Evolutionary conservation across 2,113 vertebrate genomes (phyloP).

Genomic region (Seriola aureovittata): DNA sequence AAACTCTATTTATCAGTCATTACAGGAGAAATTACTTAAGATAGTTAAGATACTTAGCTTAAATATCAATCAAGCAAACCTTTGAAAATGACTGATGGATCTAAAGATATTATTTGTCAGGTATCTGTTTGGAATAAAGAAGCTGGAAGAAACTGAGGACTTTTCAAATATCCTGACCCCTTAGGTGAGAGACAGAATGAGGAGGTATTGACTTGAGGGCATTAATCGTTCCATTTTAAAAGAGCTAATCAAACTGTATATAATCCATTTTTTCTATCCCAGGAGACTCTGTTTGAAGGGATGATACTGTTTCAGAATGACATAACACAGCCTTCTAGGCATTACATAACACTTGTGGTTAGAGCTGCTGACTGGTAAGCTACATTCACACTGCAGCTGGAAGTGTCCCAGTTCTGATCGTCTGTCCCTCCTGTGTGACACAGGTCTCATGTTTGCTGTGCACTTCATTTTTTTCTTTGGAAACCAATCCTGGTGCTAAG

Average conservation of each 20-base stretch:
- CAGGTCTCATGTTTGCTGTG: constrained; percentile 6
- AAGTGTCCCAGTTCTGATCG: constrained; percentile 40
- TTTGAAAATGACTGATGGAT: neutral
- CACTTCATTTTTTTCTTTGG: neutral
- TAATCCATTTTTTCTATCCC: constrained; percentile 22
- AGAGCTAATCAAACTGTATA: constrained; percentile 31
- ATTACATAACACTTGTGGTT: constrained; percentile 53
- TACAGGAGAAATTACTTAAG: neutral
- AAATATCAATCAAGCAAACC: neutral
- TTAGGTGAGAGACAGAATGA: neutral
- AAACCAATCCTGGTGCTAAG: neutral
- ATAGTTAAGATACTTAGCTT: neutral
- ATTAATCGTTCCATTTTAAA: constrained; percentile 10
- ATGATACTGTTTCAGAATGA: constrained; percentile 47
- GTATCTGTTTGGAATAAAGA: neutral
- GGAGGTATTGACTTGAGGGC: neutral
- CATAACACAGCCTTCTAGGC: constrained; percentile 54
- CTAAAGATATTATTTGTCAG: neutral
- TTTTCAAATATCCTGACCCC: neutral
- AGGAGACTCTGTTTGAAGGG: constrained; percentile 41
- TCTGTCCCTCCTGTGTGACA: constrained; percentile 19
- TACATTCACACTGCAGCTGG: constrained; percentile 48
- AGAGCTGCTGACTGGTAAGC: constrained; percentile 34
- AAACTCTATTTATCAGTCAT: neutral
- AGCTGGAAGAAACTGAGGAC: constrained; percentile 5